A percentile compares a stretch with the other conserved stretches of the same genome.
phyloP scores from a whole-genome alignment of 2,113 vertebrate species.

The Phyllostomus discolor region DNA sequence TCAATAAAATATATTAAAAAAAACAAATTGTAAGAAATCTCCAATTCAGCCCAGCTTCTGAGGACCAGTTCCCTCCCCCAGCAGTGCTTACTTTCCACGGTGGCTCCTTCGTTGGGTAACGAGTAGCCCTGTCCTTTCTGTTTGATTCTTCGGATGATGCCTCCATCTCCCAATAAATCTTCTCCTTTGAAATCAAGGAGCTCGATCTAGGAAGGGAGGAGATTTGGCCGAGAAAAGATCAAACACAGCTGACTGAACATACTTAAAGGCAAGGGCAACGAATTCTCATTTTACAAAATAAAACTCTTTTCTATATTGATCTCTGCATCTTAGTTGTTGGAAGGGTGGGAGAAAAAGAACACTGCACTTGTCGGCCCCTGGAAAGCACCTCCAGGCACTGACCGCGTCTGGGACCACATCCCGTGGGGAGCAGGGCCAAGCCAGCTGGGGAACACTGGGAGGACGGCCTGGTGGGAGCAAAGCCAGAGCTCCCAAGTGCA shows the following conservation, averaged over 20 bases:
- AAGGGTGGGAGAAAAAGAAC: slow-evolving; percentile 38
- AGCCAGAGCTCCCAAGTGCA: slow-evolving; percentile 29
- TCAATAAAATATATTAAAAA: no score
- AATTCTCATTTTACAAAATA: slow-evolving; percentile 64
- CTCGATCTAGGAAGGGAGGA: slow-evolving; percentile 85
- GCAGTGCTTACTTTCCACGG: slow-evolving; percentile 86
- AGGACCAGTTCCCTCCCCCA: neutral
- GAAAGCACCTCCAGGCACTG: slow-evolving; percentile 56
- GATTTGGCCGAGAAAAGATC: slow-evolving; percentile 48
- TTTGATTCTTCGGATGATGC: slow-evolving; percentile 93
- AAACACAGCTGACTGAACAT: slow-evolving; percentile 58
- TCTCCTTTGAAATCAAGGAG: slow-evolving; percentile 94
- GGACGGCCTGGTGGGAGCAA: slow-evolving; percentile 20
- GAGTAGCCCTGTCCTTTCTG: slow-evolving; percentile 92
- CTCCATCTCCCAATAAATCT: slow-evolving; percentile 90
- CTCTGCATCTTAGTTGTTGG: slow-evolving; percentile 47
- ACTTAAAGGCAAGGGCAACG: slow-evolving; percentile 43
- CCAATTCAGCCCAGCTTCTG: neutral
- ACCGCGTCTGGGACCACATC: slow-evolving; percentile 66
- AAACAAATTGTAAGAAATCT: neutral
- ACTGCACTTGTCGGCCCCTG: slow-evolving; percentile 59
- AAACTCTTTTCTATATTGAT: neutral
- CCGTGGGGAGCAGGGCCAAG: slow-evolving; percentile 21
- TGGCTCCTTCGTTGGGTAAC: slow-evolving; percentile 93
- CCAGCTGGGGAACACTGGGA: slow-evolving; percentile 57